Base-by-base conservation (phyloP, 35 echinoderm and acorn worm genomes). In the Heliocidaris erythrogramma region DNA sequence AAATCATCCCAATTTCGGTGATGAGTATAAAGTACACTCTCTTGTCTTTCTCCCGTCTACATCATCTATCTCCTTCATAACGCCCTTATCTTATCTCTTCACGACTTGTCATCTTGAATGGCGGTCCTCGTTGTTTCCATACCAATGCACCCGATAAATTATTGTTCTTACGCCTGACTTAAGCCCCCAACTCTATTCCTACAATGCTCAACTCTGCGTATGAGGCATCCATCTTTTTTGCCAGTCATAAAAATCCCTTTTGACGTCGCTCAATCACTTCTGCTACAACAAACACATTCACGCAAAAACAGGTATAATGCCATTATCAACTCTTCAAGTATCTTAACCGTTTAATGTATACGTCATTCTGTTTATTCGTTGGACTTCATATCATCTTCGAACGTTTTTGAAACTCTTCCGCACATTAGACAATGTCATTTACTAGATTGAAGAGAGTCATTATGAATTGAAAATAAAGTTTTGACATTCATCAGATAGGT, bases 111-210 rank as follows among this genome's bases (percentile, higher is more conserved):
- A 78, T 78, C 27, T 78, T 78, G 65, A 78, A 78, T 78, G 65
- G 27, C 27, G 65, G 87, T 30, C 21, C 85, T 13, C 85, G 85
- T 47, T 89, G 47, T 89, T 89, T 89, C 87, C 87, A 48, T 89
- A 89, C 47, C 87, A 89, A 17, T 89, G 87, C 87, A 89, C 87
- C 47, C 87, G 87, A 89, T 32, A 89, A 89, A 89, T 89, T 47
- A 89, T 89, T 89, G 87, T 89, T 89, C 87, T 89, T 89, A 32
- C 87, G 47, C 87, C 18, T 47, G 31, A 89, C 32, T 89, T 47
- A 29, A 18, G 31, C 9, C 13, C 14, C 87, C 29, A 78, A 27
- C 27, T 17, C 65, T 78, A 78, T n/a, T 78, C 65, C 65, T 78
- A 78, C 65, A 78, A 78, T 78, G 21, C 18, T 78, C 65, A 78